A percentile compares a stretch with the other conserved stretches of the same genome.
phyloP scores from a whole-genome alignment of 2,797 vertebrate species.

The Scyliorhinus canicula region DNA sequence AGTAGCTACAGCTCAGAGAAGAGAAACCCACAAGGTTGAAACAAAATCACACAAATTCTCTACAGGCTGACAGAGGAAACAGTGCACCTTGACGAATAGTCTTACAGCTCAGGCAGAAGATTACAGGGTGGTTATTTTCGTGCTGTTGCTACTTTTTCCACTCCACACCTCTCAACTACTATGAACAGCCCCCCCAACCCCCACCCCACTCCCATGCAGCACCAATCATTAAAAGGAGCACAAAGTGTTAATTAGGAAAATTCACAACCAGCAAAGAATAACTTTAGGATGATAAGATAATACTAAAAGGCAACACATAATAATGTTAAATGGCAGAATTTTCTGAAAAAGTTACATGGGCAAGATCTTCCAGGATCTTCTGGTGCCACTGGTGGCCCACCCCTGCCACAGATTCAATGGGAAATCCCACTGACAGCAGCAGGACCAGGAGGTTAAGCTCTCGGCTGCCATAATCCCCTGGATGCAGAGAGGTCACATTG shows the following conservation, averaged over 20 bases:
- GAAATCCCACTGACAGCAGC: too few species aligned
- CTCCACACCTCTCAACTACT: background rate
- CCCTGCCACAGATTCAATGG: too few species aligned
- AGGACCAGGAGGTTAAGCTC: too few species aligned
- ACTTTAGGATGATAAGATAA: background rate
- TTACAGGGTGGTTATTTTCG: background rate
- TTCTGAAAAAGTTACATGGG: too few species aligned
- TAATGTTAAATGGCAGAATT: background rate
- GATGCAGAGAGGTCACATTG: too few species aligned
- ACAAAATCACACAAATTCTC: background rate
- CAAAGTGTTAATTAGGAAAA: background rate
- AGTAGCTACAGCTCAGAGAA: background rate
- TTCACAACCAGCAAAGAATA: background rate
- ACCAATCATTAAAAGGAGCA: background rate
- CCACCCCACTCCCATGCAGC: background rate
- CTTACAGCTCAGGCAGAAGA: background rate
- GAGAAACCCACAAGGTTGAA: background rate
- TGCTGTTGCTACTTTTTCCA: background rate
- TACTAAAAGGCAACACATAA: background rate
- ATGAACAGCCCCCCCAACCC: background rate
- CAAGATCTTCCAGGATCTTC: too few species aligned
- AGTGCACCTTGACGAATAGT: background rate
- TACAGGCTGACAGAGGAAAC: background rate
- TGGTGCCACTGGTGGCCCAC: too few species aligned
- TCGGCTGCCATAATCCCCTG: too few species aligned